Evolutionary conservation across 2,113 vertebrate genomes (phyloP), one percentile per base, ranked within the genome.

Genomic region (Mellivora capensis): DNA sequence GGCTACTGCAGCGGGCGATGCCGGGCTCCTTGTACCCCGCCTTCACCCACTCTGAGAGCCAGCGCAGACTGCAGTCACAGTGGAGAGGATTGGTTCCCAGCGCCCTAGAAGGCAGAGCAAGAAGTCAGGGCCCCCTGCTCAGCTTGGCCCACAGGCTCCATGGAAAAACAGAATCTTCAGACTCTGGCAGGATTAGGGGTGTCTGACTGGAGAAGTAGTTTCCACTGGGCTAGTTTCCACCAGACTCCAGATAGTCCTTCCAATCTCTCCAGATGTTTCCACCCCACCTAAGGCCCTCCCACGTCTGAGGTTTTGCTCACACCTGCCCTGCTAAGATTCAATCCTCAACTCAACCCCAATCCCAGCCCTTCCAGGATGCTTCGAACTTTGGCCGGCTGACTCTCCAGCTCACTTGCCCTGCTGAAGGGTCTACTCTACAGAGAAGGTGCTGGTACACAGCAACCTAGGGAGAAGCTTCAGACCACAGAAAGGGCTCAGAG

Each of bases 1-100:
- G 99, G 90, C 99, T 99, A 0, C 99, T 99, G 97, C 99, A 99
- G 79, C 99, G 99, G 67, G 99, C 99, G 7, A 99, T 99, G n/a
- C 99, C 99, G 0, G 99, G 99, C 97, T 99, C 99, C 97, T 99
- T 99, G 97, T 99, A 99, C 0, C 99, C 99, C 0, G 99, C 99
- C 97, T 99, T 99, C 76, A 99, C 99, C 99, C 99, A 99, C 98
- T 99, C 99, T 0, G 99, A 99, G n/a, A 99, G 99, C 99, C 99
- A 99, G 84, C 99, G 99, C 96, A 99, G 99, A 96, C 98, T 99
- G 97, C 99, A 99, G 96, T 99, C 99, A 49, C 99, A 99, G 97
- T 99, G 99, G 87, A 99, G 98, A 0, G 99, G 99, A 98, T 99
- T 99, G 96, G 99, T 99, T 34, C 99, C 99, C 13, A 99, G 99